Base-by-base conservation (phyloP, 2,888 invertebrate species). In the Lithosia quadra region DNA sequence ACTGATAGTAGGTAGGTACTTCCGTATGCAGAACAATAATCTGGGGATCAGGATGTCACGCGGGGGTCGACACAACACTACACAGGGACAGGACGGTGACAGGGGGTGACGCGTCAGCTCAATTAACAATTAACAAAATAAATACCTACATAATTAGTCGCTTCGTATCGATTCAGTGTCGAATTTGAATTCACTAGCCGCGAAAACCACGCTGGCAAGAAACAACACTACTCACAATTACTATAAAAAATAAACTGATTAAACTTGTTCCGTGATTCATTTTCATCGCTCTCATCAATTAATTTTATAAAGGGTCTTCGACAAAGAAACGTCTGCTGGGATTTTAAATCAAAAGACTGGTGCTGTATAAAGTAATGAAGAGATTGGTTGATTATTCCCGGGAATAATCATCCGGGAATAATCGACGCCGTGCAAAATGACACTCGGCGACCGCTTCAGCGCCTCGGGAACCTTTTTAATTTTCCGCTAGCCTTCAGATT, bases 401-500 rank as follows among this genome's bases (percentile, higher is more conserved):
- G 84, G 64, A 64, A 61, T 61, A 61, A 61, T 61, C 61, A 61
- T 43, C 61, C 61, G 61, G 61, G 61, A 61, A 64, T 64, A 64
- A 86, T 83, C 83, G 82, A 82, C 84, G 83, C 78, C 75, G 79
- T 83, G 83, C 80, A 82, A 82, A 85, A 81, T 80, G 85, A 80
- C 84, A 81, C 75, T 72, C 75, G 62, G 58, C 69, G 67, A 36
- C 66, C 78, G 82, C 73, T 62, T 77, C 75, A 80, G 82, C 87
- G 90, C 91, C 90, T 86, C 89, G 85, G 89, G 92, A 85, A 83
- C 86, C 87, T 87, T 92, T 93, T 93, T 93, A 93, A 93, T 93
- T 93, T 93, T 93, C 92, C 93, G 93, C 93, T 90, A 92, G 92
- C 90, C 87, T 86, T 82, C 88, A 88, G 92, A 93, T 92, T 92